A percentile compares a stretch with the other conserved stretches of the same genome.
These are phyloP conservation scores for Amphipyra tragopoginis DNA, from an alignment of 2,888 invertebrate genomes.

Conservation along the genomic window DNA sequence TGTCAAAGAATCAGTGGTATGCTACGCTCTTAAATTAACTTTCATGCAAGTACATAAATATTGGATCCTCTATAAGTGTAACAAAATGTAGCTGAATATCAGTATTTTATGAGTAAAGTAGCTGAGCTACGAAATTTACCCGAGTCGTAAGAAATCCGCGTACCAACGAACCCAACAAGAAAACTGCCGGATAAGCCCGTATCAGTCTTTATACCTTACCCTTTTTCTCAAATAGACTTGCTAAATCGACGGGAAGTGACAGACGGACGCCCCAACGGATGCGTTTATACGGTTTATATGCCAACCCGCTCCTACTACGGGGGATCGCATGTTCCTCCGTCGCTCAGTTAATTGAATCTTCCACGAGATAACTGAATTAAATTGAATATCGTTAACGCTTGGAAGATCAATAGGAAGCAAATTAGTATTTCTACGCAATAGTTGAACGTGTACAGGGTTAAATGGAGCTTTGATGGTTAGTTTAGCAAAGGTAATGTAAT, in stretches of 20 bases:
- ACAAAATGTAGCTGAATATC: not conserved
- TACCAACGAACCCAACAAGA: not conserved
- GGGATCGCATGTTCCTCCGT: conserved; percentile 30
- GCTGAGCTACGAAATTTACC: not conserved
- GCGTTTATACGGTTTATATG: conserved; percentile 38
- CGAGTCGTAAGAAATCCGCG: conserved; percentile 3
- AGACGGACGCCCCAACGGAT: conserved; percentile 47
- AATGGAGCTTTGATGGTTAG: conserved; percentile 10
- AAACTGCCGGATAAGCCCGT: conserved; percentile 10
- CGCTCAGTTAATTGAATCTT: conserved; percentile 50
- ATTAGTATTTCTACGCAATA: conserved; percentile 26
- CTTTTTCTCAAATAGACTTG: conserved; percentile 33
- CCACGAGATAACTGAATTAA: conserved; percentile 43
- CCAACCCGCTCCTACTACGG: conserved; percentile 22
- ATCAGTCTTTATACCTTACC: conserved; percentile 22
- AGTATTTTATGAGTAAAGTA: not conserved
- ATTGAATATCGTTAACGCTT: conserved; percentile 46
- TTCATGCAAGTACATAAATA: too few species aligned
- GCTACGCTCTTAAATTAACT: too few species aligned
- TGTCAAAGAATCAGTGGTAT: not conserved
- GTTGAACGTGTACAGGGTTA: conserved; percentile 23
- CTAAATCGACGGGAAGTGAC: conserved; percentile 42
- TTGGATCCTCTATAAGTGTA: not conserved
- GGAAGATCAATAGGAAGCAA: conserved; percentile 29
- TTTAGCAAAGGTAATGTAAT: conserved; percentile 3